Percentiles rank a stretch among this genome's conserved stretches.
These are phyloP conservation scores for Campoplex nolae DNA, from an alignment of 2,888 invertebrate genomes.

Conservation along the genomic window DNA sequence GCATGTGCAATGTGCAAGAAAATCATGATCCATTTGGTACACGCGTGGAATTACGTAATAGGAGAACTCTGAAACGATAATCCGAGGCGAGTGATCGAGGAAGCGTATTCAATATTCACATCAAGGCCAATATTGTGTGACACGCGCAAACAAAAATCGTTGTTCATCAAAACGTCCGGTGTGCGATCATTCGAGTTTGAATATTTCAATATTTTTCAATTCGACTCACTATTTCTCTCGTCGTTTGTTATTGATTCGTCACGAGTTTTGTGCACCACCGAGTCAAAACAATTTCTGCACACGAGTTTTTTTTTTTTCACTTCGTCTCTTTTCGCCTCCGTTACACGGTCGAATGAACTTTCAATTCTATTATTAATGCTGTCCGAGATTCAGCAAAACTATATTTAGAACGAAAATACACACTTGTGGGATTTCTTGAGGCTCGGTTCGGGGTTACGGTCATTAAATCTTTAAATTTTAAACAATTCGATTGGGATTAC, in stretches of 20 bases:
- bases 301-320: background rate
- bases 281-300: background rate
- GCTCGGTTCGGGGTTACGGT: background rate
- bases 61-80: slow-evolving; percentile 50
- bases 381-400: slow-evolving; percentile 54
- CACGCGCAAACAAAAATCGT: slow-evolving; percentile 27
- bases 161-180: slow-evolving; percentile 16
- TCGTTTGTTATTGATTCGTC: background rate
- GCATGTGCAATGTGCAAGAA: background rate
- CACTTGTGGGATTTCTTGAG: background rate
- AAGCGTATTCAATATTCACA: slow-evolving; percentile 51
- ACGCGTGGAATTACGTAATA: slow-evolving; percentile 47
- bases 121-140: slow-evolving; percentile 45
- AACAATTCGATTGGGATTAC: background rate
- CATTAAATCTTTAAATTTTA: background rate
- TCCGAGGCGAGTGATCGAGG: slow-evolving; percentile 65
- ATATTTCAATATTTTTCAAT: slow-evolving; percentile 36
- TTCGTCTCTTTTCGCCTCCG: background rate
- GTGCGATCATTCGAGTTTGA: slow-evolving; percentile 17
- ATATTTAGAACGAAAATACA: slow-evolving; percentile 35
- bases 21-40: slow-evolving; percentile 16
- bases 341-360: slow-evolving; percentile 33
- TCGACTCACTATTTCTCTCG: background rate
- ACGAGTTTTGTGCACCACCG: background rate
- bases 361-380: slow-evolving; percentile 56